A percentile compares a stretch with the other conserved stretches of the same genome.
phyloP scores from a whole-genome alignment of 2,113 vertebrate genomes.

The Cyphomyrus plagiostoma region DNA sequence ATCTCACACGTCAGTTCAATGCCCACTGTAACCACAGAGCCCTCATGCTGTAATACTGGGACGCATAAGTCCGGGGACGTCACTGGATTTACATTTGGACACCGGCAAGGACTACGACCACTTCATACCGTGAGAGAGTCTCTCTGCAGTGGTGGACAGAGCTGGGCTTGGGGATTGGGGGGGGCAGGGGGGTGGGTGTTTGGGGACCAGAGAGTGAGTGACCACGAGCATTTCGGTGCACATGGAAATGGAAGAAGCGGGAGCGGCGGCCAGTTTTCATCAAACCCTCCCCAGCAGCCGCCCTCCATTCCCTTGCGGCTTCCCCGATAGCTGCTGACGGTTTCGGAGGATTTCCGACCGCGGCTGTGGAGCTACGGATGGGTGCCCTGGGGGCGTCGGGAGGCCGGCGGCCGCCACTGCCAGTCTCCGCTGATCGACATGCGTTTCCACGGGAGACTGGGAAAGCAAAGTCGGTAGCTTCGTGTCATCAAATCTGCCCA shows the following conservation, averaged over 20 bases:
- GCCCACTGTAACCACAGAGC: too few relatives aligned
- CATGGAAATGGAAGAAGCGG: background rate
- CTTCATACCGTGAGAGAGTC: conserved; percentile 28
- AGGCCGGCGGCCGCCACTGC: conserved; percentile 14
- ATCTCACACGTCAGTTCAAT: too few relatives aligned
- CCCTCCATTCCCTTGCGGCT: background rate
- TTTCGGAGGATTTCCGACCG: background rate
- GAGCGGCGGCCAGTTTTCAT: background rate
- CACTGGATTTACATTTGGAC: conserved; percentile 30
- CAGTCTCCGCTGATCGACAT: background rate
- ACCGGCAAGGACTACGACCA: conserved; percentile 16
- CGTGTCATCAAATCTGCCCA: background rate
- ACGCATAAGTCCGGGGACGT: background rate
- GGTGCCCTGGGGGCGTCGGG: background rate
- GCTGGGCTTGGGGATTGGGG: background rate
- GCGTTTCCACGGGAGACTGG: background rate
- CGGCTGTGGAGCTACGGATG: background rate
- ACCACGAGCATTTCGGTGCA: background rate
- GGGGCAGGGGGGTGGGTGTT: background rate
- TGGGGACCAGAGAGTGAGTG: background rate
- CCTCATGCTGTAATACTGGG: too few relatives aligned
- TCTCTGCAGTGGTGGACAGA: conserved; percentile 20
- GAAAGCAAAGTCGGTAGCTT: background rate
- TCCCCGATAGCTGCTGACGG: background rate
- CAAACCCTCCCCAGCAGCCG: background rate